These are phyloP conservation scores for Bhutanitis thaidina DNA, from an alignment of 2,888 invertebrate genomes.

Conservation along the genomic window DNA sequence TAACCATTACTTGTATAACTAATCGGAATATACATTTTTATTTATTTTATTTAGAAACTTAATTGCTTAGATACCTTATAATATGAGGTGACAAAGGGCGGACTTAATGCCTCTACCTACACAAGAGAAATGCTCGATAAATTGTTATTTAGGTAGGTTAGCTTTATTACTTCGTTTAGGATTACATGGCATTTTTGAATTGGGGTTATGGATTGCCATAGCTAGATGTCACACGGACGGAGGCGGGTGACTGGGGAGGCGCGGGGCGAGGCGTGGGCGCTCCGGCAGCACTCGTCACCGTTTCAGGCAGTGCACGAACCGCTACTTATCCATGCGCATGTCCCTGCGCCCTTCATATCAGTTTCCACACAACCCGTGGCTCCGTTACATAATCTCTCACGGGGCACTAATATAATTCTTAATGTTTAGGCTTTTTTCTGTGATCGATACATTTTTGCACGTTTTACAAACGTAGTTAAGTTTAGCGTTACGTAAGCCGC, in stretches of 20 bases:
- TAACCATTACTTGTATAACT: too few relatives aligned
- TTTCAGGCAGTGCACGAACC: conserved; percentile 68
- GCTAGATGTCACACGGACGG: conserved; percentile 13
- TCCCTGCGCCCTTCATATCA: conserved; percentile 53
- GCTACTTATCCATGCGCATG: conserved; percentile 67
- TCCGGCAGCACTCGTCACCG: conserved; percentile 26
- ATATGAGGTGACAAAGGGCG: too few relatives aligned
- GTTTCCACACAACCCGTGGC: conserved; percentile 56
- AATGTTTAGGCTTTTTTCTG: conserved; percentile 77
- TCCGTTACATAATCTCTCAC: conserved; percentile 68
- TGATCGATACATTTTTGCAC: conserved; percentile 74
- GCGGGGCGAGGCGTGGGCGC: conserved; percentile 23
- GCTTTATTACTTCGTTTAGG: too few relatives aligned
- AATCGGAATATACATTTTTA: too few relatives aligned
- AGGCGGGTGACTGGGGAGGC: conserved; percentile 32
- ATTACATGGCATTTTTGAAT: background rate
- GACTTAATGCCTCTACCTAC: too few relatives aligned
- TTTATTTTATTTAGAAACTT: too few relatives aligned
- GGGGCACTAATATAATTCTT: conserved; percentile 53
- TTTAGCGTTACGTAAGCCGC: conserved; percentile 74
- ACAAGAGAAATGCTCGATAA: too few relatives aligned
- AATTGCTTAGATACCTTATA: too few relatives aligned
- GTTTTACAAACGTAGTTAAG: conserved; percentile 65
- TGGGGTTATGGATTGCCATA: conserved; percentile 21
- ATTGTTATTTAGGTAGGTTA: too few relatives aligned